A percentile compares a stretch with the other conserved stretches of the same genome.
phyloP scores from a whole-genome alignment of 1,140 invertebrate genomes.

The Diorhabda elongata region DNA sequence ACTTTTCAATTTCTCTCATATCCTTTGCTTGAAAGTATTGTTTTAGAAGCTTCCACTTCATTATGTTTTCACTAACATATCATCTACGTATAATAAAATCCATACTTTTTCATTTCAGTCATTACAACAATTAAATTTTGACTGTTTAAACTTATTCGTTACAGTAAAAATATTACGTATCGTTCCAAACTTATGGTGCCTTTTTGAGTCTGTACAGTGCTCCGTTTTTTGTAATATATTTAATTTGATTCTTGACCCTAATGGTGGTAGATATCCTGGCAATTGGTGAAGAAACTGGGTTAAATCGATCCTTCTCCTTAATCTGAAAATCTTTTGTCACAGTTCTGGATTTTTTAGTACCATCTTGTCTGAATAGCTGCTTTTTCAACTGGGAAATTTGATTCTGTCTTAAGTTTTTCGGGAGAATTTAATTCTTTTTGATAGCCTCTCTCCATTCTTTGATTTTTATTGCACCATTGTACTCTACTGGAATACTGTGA shows the following conservation, averaged over 20 bases:
- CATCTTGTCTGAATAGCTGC: too few relatives aligned
- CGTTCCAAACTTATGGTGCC: slow-evolving; percentile 20
- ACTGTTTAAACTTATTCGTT: slow-evolving; percentile 16
- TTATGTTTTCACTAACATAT: slow-evolving; percentile 14
- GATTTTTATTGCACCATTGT: too few relatives aligned
- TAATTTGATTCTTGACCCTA: slow-evolving; percentile 10
- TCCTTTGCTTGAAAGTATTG: slow-evolving; percentile 13
- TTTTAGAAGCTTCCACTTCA: slow-evolving; percentile 10
- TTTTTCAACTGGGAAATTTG: too few relatives aligned
- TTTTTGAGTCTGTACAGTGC: slow-evolving; percentile 18
- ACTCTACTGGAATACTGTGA: too few relatives aligned
- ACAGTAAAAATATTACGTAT: slow-evolving; percentile 17
- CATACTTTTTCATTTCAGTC: slow-evolving; percentile 6
- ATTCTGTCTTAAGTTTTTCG: too few relatives aligned
- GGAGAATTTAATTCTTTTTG: too few relatives aligned
- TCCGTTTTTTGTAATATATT: slow-evolving; percentile 13
- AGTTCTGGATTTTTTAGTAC: too few relatives aligned
- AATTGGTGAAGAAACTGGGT: background rate
- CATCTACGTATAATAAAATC: slow-evolving; percentile 15
- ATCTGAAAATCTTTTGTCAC: too few relatives aligned
- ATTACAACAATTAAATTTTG: slow-evolving; percentile 12
- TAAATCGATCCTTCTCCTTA: too few relatives aligned
- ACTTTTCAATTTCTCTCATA: slow-evolving; percentile 17
- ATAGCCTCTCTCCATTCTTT: too few relatives aligned
- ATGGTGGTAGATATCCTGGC: slow-evolving; percentile 14